Base-by-base conservation (phyloP, 1,140 invertebrate species). In the Phenacoccus solenopsis region DNA sequence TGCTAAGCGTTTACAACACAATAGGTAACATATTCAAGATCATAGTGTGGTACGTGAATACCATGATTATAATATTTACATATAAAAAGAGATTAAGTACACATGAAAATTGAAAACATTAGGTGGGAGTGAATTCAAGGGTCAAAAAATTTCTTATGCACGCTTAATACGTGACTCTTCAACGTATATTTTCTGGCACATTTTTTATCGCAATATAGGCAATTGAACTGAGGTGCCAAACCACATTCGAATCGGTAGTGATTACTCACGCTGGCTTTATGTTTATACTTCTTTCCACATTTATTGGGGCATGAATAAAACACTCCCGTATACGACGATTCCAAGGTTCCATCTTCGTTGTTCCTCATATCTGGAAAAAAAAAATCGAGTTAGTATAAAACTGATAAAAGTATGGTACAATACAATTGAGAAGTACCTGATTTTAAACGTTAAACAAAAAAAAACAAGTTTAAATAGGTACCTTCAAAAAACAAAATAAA, bases 181-280 rank as follows among this genome's bases (percentile, higher is more conserved):
- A 74, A 68, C 27, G 72, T 71, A 49, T 70, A 69, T 16, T 73
- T 73, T 71, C 80, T 77, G 20, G 80, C 79, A 35, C 81, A 81
- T 73, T 80, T 81, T 72, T 85, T 84, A 27, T 49, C 56, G 74
- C 84, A 85, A 73, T 81, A 80, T 27, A 81, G 79, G 75, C 84
- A 85, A 69, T 80, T 78, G 75, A 82, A 83, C 20, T 82, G 76
- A 1, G 83, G 83, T 32, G 83, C 81, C 72, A 83, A 80, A 7
- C 83, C 83, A 70, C 84, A 85, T 75, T 85, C 83, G 76, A 80
- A 80, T 71, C 75, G 78, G 35, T 69, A 27, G 35, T 74, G 73
- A 9, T 69, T 38, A 4, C 49, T 59, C 28, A 72, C 28, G 24
- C 64, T 70, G n/a, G 81, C 77, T n/a, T 81, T 75, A 74, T 81